These are phyloP conservation scores for Myiothlypis chrysogaster DNA, from an alignment of 2,797 vertebrate genomes.

Conservation along the genomic window DNA sequence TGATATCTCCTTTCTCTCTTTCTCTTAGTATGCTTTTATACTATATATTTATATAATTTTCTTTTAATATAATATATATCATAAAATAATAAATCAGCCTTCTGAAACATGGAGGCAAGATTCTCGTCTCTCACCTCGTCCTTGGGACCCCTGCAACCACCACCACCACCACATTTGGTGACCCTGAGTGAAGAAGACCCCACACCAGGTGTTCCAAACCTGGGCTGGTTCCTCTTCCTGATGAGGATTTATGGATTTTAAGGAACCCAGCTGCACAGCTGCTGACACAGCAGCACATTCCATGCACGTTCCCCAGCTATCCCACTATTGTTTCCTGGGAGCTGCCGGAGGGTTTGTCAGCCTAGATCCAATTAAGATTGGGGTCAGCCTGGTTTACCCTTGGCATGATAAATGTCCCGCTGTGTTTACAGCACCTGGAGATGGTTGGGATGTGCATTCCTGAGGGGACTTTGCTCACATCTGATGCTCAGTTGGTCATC, in stretches of 20 bases:
- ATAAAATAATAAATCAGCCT: no score
- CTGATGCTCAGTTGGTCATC: not conserved
- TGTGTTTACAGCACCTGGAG: not conserved
- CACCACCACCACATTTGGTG: no score
- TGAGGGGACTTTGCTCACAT: not conserved
- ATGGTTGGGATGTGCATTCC: not conserved
- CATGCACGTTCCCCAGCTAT: not conserved
- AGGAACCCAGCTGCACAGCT: not conserved
- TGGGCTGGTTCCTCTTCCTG: not conserved
- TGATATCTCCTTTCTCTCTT: no score
- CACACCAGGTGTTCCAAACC: not conserved
- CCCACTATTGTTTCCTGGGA: not conserved
- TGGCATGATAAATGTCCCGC: not conserved
- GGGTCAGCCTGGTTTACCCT: not conserved
- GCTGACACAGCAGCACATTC: not conserved
- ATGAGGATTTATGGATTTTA: not conserved
- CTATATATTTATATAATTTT: no score
- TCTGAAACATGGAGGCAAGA: no score
- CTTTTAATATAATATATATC: no score
- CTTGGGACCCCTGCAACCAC: no score
- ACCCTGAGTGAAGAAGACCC: not conserved
- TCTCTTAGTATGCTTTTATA: no score
- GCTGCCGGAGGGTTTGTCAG: not conserved
- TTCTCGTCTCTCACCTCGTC: no score
- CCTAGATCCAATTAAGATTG: conserved; percentile 12